These are phyloP conservation scores for Lycophotia porphyrea DNA, from an alignment of 2,888 invertebrate genomes.

Conservation along the genomic window DNA sequence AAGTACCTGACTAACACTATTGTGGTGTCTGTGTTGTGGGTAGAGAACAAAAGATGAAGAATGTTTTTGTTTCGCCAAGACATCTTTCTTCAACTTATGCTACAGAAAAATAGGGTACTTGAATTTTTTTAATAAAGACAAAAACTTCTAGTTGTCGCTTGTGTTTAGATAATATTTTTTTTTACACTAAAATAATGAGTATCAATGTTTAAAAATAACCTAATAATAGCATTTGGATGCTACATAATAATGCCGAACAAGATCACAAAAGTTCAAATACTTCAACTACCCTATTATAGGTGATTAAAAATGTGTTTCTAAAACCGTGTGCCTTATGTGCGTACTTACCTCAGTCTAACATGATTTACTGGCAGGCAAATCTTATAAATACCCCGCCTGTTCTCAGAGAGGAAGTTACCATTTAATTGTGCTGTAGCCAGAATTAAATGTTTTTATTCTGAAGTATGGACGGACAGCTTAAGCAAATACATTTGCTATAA, in stretches of 20 bases:
- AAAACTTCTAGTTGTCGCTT: neutral
- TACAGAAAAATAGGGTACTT: neutral
- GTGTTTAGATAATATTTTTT: neutral
- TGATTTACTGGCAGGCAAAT: neutral
- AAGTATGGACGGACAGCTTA: neutral
- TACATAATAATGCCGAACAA: neutral
- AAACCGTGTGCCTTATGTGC: neutral
- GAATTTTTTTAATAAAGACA: neutral
- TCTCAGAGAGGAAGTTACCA: slow-evolving; percentile 1
- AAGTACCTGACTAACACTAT: slow-evolving; percentile 75
- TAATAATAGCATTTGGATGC: neutral
- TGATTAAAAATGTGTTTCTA: neutral
- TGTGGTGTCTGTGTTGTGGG: slow-evolving; percentile 36
- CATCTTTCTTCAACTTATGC: neutral
- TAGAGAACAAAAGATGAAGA: slow-evolving; percentile 7
- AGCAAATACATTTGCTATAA: neutral
- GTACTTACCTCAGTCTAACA: neutral
- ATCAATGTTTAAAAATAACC: neutral
- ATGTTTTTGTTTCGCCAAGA: neutral
- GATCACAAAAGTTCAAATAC: neutral
- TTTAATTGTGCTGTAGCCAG: neutral
- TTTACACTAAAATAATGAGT: neutral
- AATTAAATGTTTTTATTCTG: slow-evolving; percentile 9
- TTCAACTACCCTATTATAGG: neutral
- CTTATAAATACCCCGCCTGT: neutral